phyloP scores from a whole-genome alignment of 2,888 invertebrate species.

The Maniola hyperantus region DNA sequence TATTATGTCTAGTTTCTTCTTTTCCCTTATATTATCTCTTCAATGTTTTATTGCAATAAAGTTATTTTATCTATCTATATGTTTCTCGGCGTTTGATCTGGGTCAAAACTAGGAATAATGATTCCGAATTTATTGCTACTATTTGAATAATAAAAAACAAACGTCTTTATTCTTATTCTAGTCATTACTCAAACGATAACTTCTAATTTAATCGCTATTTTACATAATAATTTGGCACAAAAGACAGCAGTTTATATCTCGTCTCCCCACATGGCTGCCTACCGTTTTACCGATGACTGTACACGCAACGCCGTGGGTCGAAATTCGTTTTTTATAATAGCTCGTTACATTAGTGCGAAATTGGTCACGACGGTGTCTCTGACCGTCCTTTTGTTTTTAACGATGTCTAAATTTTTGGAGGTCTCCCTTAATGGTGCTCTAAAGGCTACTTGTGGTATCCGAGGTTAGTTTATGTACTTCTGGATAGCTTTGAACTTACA shows the following conservation, averaged over 20 bases:
- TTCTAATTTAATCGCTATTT: background rate
- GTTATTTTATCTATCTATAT: background rate
- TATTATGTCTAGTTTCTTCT: too few relatives aligned
- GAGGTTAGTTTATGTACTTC: constrained; percentile 22
- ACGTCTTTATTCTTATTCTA: too few relatives aligned
- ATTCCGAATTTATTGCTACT: too few relatives aligned
- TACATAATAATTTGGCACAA: constrained; percentile 3
- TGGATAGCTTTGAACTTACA: constrained; percentile 8
- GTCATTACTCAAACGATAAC: background rate
- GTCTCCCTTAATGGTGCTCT: constrained; percentile 29
- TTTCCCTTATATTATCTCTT: background rate
- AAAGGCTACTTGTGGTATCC: constrained; percentile 28
- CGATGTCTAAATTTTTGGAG: constrained; percentile 28
- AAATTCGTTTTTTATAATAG: constrained; percentile 24
- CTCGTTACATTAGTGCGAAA: constrained; percentile 32
- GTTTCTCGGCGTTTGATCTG: too few relatives aligned
- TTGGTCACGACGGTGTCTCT: constrained; percentile 26
- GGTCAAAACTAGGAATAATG: too few relatives aligned
- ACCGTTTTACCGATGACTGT: constrained; percentile 6
- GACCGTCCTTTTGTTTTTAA: constrained; percentile 28
- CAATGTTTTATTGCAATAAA: background rate
- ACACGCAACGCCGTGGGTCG: constrained; percentile 6
- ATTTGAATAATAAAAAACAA: too few relatives aligned
- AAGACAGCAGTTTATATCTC: constrained; percentile 2
- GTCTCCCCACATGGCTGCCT: background rate